Evolutionary conservation across 2,113 vertebrate species (phyloP).

Genomic region (Nothobranchius kuhntae): DNA sequence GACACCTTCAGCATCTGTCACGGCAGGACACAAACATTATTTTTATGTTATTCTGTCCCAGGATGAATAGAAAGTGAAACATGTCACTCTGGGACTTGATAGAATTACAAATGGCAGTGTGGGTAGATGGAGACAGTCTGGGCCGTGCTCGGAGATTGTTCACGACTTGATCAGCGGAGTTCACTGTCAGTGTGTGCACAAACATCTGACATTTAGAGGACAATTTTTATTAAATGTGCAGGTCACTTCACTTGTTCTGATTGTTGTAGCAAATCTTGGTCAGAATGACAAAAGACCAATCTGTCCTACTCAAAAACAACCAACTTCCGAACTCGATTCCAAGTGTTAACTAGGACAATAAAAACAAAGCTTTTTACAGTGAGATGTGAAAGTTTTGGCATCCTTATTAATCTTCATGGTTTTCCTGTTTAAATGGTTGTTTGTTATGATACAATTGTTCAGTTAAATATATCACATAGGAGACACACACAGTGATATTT

Average conservation of each 20-base stretch:
- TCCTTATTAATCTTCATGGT: too few relatives aligned
- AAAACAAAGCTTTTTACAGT: neutral
- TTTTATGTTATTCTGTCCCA: slow-evolving; percentile 47
- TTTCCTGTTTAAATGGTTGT: too few relatives aligned
- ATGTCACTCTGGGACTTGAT: slow-evolving; percentile 56
- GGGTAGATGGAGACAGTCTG: slow-evolving; percentile 16
- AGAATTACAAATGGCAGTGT: slow-evolving; percentile 57
- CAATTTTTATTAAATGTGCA: slow-evolving; percentile 4
- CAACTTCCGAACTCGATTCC: neutral
- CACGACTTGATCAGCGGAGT: slow-evolving; percentile 38
- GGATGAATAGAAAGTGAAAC: slow-evolving; percentile 49
- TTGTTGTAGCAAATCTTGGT: neutral
- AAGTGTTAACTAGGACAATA: neutral
- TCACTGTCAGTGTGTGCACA: slow-evolving; percentile 17
- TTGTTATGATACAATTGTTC: too few relatives aligned
- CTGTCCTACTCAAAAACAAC: neutral
- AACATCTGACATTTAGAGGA: slow-evolving; percentile 15
- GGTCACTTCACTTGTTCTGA: slow-evolving; percentile 5
- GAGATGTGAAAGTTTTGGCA: too few relatives aligned
- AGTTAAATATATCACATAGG: too few relatives aligned
- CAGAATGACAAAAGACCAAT: neutral
- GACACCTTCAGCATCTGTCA: slow-evolving; percentile 30
- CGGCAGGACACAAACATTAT: slow-evolving; percentile 49
- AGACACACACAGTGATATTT: too few relatives aligned
- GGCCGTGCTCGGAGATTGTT: slow-evolving; percentile 20